Base-by-base conservation (phyloP, 2,888 invertebrate genomes). In the Lochmaea capreae region DNA sequence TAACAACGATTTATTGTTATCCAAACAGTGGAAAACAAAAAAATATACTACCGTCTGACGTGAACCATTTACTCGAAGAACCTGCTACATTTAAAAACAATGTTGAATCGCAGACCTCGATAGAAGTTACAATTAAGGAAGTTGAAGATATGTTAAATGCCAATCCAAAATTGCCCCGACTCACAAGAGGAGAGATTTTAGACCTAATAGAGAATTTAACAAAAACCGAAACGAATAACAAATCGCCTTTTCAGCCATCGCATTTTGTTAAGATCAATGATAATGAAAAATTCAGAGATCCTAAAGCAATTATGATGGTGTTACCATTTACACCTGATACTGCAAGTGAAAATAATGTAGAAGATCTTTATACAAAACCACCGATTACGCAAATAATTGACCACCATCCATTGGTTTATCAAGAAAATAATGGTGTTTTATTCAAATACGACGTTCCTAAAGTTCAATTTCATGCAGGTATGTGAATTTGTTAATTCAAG, bases 181-280 rank as follows among this genome's bases (percentile, higher is more conserved):
- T 93, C 39, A 89, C 90, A 0, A 87, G 92, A 80, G 89, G 90
- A 10, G 92, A 94, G 83, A 93, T 93, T 75, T 85, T 93, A 39
- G 90, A 91, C 76, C 88, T 93, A 18, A 85, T 93, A 6, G 90
- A 91, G 77, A 93, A 94, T 78, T 92, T 93, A 67, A 89, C 90
- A 74, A 87, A 88, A 72, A 88, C 89, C 82, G 91, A 91, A 33
- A 14, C 9, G 9, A 4, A 6, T 57, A n/a, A 12, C 12, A 16
- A 8, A 10, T 16, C 26, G 8, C n/a, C 22, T 14, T 16, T 9
- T 16, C 18, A 57, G 12, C 11, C 39, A 39, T 57, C 39, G 10
- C 42, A 9, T 5, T n/a, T 39, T 42, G 14, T 16, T 16, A 18
- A 16, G 16, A 11, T n/a, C 9, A 26, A 66, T 58, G 58, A 10